phyloP scores from a whole-genome alignment of 2,888 invertebrate species.

The Opisthograptis luteolata region DNA sequence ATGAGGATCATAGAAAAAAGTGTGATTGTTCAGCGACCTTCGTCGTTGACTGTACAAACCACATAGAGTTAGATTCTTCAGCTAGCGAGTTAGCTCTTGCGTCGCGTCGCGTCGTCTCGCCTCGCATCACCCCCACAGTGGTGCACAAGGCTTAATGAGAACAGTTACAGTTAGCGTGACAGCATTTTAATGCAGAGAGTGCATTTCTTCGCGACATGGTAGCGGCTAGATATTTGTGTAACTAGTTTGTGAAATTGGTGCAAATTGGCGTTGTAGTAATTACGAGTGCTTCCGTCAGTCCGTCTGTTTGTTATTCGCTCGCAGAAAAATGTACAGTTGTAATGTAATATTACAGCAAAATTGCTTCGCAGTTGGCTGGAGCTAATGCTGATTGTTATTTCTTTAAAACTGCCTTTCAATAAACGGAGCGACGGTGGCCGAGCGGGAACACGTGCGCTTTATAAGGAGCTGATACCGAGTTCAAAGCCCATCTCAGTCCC shows the following conservation, averaged over 20 bases:
- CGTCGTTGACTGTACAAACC: no score
- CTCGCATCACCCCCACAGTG: neutral
- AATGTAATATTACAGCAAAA: no score
- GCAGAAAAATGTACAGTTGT: neutral
- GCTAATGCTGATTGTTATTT: no score
- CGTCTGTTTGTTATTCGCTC: neutral
- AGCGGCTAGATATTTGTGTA: slow-evolving; percentile 11
- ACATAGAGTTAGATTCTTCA: no score
- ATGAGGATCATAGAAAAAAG: no score
- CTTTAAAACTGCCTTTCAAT: no score
- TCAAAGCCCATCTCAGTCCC: no score
- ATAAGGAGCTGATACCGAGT: no score
- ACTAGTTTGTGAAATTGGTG: slow-evolving; percentile 7
- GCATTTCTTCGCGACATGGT: slow-evolving; percentile 28
- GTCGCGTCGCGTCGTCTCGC: neutral
- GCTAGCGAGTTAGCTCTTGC: neutral
- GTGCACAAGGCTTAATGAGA: slow-evolving; percentile 26
- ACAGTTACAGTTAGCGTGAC: slow-evolving; percentile 45
- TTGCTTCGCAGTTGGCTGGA: no score
- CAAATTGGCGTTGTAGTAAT: neutral
- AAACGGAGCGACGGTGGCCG: no score
- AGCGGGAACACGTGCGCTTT: no score
- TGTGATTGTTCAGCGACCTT: no score
- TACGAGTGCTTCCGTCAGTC: neutral
- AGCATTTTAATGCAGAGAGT: slow-evolving; percentile 40